Percentiles rank a stretch among this genome's conserved stretches.
Evolutionary conservation across 1,140 invertebrate species (phyloP).

Genomic region (Colletes latitarsis): DNA sequence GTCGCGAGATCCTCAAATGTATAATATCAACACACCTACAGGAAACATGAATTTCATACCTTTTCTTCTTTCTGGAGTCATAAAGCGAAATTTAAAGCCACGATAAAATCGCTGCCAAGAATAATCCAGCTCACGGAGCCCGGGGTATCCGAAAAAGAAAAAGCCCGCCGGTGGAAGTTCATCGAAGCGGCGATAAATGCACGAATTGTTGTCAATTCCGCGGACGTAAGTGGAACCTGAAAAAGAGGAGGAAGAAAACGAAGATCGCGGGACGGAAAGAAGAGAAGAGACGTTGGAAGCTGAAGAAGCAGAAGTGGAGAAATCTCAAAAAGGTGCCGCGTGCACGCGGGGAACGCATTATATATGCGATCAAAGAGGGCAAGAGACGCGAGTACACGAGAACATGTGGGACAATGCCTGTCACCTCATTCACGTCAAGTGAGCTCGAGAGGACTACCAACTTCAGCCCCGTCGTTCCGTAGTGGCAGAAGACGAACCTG

Average conservation of each 20-base stretch:
- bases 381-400: constrained; percentile 70
- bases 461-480: constrained; percentile 63
- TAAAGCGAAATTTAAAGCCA: constrained; percentile 35
- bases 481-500: constrained; percentile 51
- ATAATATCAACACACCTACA: not conserved
- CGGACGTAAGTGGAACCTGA: constrained; percentile 1
- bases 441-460: constrained; percentile 73
- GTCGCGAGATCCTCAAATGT: not conserved
- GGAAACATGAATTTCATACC: not conserved
- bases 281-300: not conserved
- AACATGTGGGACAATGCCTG: constrained; percentile 76
- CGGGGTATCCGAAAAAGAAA: not conserved
- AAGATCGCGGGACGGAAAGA: not conserved
- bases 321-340: constrained; percentile 60
- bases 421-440: constrained; percentile 78
- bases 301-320: constrained; percentile 1
- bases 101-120: constrained; percentile 25
- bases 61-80: constrained; percentile 7
- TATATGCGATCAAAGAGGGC: constrained; percentile 66
- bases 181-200: constrained; percentile 34
- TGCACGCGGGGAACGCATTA: constrained; percentile 63
- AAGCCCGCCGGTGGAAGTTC: constrained; percentile 24
- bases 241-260: constrained; percentile 5
- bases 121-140: constrained; percentile 9
- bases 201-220: constrained; percentile 40